Evolutionary conservation across 2,888 invertebrate genomes (phyloP).

Genomic region (Carpatolechia fugitivella): DNA sequence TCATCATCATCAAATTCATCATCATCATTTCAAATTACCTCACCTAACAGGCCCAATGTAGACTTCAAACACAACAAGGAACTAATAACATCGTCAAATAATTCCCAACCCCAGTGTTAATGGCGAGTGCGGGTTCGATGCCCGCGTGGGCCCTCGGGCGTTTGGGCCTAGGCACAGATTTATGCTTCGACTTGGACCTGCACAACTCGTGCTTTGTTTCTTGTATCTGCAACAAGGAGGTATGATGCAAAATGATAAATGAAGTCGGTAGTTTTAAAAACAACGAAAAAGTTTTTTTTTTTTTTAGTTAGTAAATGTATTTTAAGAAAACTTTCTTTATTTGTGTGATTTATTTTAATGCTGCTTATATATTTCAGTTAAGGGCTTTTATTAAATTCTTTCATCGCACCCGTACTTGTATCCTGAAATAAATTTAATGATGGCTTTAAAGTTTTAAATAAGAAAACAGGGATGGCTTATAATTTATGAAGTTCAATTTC

Average conservation of each 20-base stretch:
- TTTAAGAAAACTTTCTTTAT: too few species aligned
- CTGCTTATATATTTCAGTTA: too few species aligned
- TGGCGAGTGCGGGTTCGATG: constrained; percentile 31
- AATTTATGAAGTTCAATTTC: too few species aligned
- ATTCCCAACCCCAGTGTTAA: not conserved
- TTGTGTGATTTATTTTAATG: not conserved
- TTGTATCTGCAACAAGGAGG: constrained; percentile 12
- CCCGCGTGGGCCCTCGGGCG: constrained; percentile 30
- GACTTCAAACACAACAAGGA: not conserved
- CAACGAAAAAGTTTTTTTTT: too few species aligned
- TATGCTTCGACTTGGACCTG: constrained; percentile 36
- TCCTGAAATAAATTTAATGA: too few species aligned
- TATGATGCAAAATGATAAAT: not conserved
- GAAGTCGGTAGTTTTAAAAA: not conserved
- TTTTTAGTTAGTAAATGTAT: too few species aligned
- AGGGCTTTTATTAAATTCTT: too few species aligned
- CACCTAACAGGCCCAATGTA: not conserved
- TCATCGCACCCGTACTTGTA: too few species aligned
- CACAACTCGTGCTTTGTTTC: constrained; percentile 38
- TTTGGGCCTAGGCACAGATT: constrained; percentile 26
- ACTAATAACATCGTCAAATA: not conserved
- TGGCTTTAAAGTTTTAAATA: too few species aligned
- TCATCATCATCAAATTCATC: too few species aligned
- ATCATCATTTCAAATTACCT: too few species aligned
- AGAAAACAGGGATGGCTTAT: too few species aligned